Evolutionary conservation across 2,113 vertebrate genomes (phyloP).

Genomic region (Hippocampus comes): DNA sequence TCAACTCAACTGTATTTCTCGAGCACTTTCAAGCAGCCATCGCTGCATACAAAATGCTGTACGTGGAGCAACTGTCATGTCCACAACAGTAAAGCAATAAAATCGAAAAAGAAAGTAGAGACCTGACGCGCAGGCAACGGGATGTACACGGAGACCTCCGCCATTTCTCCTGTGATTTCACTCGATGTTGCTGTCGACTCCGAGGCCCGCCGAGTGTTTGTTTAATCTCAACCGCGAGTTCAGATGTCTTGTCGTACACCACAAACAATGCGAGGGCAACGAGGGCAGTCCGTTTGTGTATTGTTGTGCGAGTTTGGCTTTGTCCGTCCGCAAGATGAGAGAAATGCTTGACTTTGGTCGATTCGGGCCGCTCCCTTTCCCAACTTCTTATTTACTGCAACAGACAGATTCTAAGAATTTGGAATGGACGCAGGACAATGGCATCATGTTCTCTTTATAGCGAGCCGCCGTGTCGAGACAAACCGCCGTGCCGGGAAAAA

Average conservation of each 20-base stretch:
- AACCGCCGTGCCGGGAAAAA: neutral
- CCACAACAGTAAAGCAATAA: no score
- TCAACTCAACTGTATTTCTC: no score
- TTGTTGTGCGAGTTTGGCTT: slow-evolving; percentile 5
- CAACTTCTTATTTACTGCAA: slow-evolving; percentile 4
- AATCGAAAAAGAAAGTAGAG: no score
- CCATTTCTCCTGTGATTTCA: neutral
- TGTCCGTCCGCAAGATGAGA: slow-evolving; percentile 9
- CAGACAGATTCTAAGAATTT: neutral
- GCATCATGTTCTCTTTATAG: slow-evolving; percentile 1
- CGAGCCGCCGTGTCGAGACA: neutral
- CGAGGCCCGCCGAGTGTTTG: neutral
- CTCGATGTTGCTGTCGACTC: neutral
- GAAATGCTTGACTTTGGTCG: neutral
- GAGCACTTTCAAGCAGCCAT: no score
- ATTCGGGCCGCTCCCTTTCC: neutral
- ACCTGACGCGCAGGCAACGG: no score
- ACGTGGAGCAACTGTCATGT: no score
- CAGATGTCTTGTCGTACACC: neutral
- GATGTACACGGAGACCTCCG: neutral
- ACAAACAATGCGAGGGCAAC: slow-evolving; percentile 1
- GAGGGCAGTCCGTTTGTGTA: slow-evolving; percentile 1
- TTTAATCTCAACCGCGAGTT: slow-evolving; percentile 2
- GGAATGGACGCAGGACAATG: neutral
- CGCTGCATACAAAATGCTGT: no score